Evolutionary conservation across 2,888 invertebrate species (phyloP), one percentile per base, ranked within the genome.

Genomic region (Scrobipalpa costella): DNA sequence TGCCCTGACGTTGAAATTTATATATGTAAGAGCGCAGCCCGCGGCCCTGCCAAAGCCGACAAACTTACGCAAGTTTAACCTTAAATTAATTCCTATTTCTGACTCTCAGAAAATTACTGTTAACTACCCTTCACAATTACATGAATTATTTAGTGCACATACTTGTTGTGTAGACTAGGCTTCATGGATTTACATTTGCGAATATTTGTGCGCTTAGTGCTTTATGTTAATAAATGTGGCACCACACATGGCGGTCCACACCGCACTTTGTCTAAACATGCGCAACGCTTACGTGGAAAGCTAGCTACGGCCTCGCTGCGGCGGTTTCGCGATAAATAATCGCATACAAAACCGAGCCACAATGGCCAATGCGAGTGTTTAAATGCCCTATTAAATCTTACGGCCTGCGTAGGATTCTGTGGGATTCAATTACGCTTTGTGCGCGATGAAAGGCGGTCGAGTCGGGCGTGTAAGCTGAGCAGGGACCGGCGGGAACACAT

Each of bases 351-450:
- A 85, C 86, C 84, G 78, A 79, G 82, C 84, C 81, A 89, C 90
- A 90, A 90, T 90, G 83, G 88, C 89, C 90, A 90, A 90, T 90
- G 90, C 86, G 86, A 90, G 86, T 88, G 88, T 90, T 89, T 90
- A 90, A 91, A 91, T 91, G 86, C 91, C 91, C 91, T 91, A 90
- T 91, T 91, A 90, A 91, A 90, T 88, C 88, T 89, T 90, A 86
- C 84, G 79, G 85, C 77, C 84, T 88, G 86, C 90, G 88, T 90
- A 90, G 89, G 89, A 88, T 89, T 90, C 88, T 88, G 89, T 85
- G 86, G 89, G 90, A 91, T 91, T 91, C 90, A 90, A 91, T 91
- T 91, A 90, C 91, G 88, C 88, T 90, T 91, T 91, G 90, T 90
- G 82, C 78, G 75, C 85, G 88, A 85, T 90, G 90, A 91, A 91